A percentile compares a stretch with the other conserved stretches of the same genome.
Evolutionary conservation across 2,888 invertebrate genomes (phyloP).

Genomic region (Itoplectis maculator): DNA sequence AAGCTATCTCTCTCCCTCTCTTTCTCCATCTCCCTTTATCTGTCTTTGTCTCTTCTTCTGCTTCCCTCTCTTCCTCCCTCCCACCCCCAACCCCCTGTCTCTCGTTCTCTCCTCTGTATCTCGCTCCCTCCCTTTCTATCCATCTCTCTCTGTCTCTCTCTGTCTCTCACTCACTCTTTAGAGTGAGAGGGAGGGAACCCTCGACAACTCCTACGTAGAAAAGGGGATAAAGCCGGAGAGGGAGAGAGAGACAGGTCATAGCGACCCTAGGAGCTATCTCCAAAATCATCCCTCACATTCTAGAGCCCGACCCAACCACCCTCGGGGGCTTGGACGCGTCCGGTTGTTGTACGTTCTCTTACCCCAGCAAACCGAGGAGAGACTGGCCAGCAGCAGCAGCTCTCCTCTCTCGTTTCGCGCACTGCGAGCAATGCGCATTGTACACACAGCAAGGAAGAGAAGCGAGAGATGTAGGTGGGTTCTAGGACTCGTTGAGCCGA

Average conservation of each 20-base stretch:
- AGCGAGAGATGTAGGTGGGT: constrained; percentile 67
- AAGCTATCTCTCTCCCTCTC: constrained; percentile 44
- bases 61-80: no score
- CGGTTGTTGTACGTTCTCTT: constrained; percentile 46
- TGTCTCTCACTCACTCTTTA: no score
- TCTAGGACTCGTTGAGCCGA: constrained; percentile 39
- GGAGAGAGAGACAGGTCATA: constrained; percentile 58
- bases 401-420: constrained; percentile 7
- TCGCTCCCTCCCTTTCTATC: no score
- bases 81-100: no score
- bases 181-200: no score
- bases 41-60: neutral
- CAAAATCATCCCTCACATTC: constrained; percentile 84
- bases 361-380: constrained; percentile 20
- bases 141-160: neutral
- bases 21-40: neutral
- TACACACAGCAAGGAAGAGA: constrained; percentile 73
- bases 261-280: constrained; percentile 83
- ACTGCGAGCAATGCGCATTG: no score
- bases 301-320: constrained; percentile 76
- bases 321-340: constrained; percentile 75
- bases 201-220: constrained; percentile 81
- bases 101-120: no score
- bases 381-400: constrained; percentile 49
- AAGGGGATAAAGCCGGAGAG: constrained; percentile 78